These are phyloP conservation scores for Spilarctia lutea DNA, from an alignment of 2,888 invertebrate genomes.

Conservation along the genomic window DNA sequence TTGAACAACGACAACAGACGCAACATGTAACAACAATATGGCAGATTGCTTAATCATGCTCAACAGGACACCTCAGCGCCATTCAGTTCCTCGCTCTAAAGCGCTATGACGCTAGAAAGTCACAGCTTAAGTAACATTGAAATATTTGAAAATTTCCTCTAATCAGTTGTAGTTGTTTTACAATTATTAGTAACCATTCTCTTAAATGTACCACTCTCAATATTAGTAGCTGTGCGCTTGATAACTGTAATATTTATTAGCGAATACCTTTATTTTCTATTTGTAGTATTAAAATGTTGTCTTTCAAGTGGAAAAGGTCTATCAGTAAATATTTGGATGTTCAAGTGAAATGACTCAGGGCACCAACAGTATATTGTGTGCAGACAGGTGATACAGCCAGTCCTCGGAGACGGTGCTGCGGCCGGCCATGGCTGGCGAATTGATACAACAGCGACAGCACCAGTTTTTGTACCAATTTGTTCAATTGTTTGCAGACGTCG, in stretches of 20 bases:
- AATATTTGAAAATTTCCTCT: background rate
- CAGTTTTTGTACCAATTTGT: conserved; percentile 68
- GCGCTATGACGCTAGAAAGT: background rate
- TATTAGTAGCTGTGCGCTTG: background rate
- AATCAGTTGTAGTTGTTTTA: background rate
- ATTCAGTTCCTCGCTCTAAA: background rate
- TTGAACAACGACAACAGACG: conserved; percentile 54
- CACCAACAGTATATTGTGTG: conserved; percentile 1
- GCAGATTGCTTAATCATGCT: conserved; percentile 50
- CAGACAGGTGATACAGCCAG: background rate
- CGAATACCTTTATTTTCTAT: background rate
- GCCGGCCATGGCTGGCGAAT: conserved; percentile 35
- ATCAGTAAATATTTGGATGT: background rate
- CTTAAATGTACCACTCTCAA: background rate
- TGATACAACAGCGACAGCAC: conserved; percentile 55
- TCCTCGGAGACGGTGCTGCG: conserved; percentile 19
- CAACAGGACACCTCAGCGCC: conserved; percentile 8
- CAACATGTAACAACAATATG: conserved; percentile 33
- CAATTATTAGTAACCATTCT: background rate
- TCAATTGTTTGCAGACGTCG: conserved; percentile 63
- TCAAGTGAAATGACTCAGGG: background rate
- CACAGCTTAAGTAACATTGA: background rate
- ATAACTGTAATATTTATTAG: background rate
- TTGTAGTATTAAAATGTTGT: background rate
- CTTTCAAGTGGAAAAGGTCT: background rate